Base-by-base conservation (phyloP, 1,140 invertebrate genomes). In the Teleopsis dalmanni region DNA sequence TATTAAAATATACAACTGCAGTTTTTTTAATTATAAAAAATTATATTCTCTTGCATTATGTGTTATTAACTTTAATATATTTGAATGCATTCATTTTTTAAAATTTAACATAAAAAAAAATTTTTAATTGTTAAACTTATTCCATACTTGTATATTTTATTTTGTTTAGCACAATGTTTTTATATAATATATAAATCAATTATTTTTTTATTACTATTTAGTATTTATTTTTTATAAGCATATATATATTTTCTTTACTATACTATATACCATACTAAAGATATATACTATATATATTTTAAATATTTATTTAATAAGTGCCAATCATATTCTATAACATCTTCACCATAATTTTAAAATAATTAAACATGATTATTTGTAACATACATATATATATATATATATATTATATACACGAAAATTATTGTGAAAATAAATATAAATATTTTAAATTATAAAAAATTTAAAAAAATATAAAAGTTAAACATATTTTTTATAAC, bases 241-340 rank as follows among this genome's bases (percentile, higher is more conserved):
- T 43, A 29, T 31, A 27, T 31, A n/a, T 31, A n/a, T n/a, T n/a
- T n/a, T n/a, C n/a, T n/a, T n/a, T n/a, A n/a, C n/a, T n/a, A n/a
- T n/a, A n/a, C n/a, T 43, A 27, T 43, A 29, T 31, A 43, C 26
- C 27, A 18, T 31, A 29, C 26, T 43, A 45, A 22, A 5, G 18
- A 45, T 4, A 35, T 6, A 34, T 23, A 34, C 16, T 46, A 35
- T 16, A 21, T 35, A 46, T 46, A 27, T 35, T 31, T n/a, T 34
- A 46, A 31, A 33, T 35, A 36, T 46, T 46, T 26, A 36, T 46
- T 46, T 46, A n/a, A n/a, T 46, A 46, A 46, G 44, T 46, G 44
- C 44, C 44, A 46, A 46, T 36, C 19, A 46, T 36, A 35, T 46
- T 35, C 35, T 46, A 23, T 46, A 46, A 46, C 19, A 34, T 31